phyloP scores from a whole-genome alignment of 2,113 vertebrate genomes.

The Eudyptes chrysolophus region DNA sequence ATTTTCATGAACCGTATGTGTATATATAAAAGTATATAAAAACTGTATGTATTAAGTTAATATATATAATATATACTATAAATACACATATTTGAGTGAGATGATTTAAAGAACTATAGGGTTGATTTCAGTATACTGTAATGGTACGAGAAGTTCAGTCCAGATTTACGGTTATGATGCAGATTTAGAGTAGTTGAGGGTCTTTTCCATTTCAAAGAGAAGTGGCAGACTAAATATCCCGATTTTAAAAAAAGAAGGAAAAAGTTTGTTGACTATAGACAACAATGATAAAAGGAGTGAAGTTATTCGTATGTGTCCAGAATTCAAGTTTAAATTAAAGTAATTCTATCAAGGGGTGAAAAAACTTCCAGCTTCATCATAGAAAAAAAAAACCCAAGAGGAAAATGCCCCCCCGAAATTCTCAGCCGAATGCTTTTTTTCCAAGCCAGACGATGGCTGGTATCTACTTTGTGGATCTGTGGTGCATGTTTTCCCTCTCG shows the following conservation, averaged over 20 bases:
- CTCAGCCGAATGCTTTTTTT: not conserved
- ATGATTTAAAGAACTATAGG: not conserved
- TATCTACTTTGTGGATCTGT: not conserved
- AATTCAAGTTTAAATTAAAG: not conserved
- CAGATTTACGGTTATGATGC: not conserved
- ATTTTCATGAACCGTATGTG: not conserved
- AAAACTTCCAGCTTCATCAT: not conserved
- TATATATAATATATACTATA: not conserved
- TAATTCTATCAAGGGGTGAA: not conserved
- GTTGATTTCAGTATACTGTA: not conserved
- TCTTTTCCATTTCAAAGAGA: not conserved
- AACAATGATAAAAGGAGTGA: not conserved
- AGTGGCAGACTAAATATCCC: not conserved
- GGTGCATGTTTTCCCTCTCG: not conserved
- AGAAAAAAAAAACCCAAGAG: not conserved
- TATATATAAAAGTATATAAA: not conserved
- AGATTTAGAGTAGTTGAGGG: not conserved
- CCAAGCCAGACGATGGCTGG: not conserved
- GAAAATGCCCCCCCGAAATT: not conserved
- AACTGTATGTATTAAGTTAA: not conserved
- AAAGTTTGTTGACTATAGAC: not conserved
- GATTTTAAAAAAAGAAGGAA: not conserved
- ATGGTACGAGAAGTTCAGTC: not conserved
- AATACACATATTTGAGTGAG: not conserved
- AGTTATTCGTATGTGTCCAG: not conserved